Base-by-base conservation (phyloP, 2,888 invertebrate species). In the Acronicta leporina region DNA sequence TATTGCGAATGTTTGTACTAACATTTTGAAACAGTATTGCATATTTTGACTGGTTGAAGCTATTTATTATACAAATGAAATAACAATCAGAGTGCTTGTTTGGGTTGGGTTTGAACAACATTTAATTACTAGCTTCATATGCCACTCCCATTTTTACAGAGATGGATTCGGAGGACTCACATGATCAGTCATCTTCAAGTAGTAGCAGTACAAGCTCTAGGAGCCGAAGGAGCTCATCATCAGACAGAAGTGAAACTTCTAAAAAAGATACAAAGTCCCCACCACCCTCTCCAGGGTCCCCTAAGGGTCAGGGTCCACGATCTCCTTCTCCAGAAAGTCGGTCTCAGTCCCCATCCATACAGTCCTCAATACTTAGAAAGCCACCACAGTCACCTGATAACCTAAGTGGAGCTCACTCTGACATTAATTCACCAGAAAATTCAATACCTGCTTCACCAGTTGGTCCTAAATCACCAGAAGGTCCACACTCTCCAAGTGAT, bases 151-250 rank as follows among this genome's bases (percentile, higher is more conserved):
- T 86, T 88, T 82, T 91, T 89, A 65, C 92, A 94, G 94, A 86
- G 79, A 95, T 96, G 95, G 96, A 96, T 86, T 95, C 95, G 16
- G 95, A 95, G 87, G 95, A 95, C 86, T 96, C 95, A 70, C 91
- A 92, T 78, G 95, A 95, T 90, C 89, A 86, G 62, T 89, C 94
- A 73, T 90, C 94, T 74, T 92, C 94, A 65, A 93, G 93, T 86
- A 92, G 93, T 84, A 94, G 94, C 88, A 94, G 94, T 75, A 89
- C 94, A 63, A 90, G 90, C 76, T 94, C 93, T 47, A 88, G 92
- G 67, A 93, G 94, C 77, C 83, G 90, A 68, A 83, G 89, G 64
- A 92, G 92, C 75, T 91, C 94, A 58, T 92, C 94, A 45, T 91
- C 93, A 69, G 89, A 87, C 13, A 81, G 79, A 60, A 92, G 91